Conservation (phyloP, 2,797 vertebrate species). For the Carcharodon carcharias region DNA sequence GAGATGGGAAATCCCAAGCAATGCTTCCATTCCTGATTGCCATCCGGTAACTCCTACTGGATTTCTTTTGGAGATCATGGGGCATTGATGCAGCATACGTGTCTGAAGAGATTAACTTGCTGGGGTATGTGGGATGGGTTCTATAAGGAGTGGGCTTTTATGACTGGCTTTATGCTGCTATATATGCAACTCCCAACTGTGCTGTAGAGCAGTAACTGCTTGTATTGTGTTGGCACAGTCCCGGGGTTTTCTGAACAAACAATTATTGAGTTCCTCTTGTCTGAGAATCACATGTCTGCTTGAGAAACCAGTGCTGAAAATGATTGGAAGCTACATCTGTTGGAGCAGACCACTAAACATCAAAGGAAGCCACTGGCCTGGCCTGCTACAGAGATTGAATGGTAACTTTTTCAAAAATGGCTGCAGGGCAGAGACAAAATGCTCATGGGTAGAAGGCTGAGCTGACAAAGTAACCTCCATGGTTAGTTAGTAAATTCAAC, state of each 20-base stretch:
- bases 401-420: neutral
- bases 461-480: neutral
- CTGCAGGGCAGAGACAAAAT: neutral
- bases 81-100: neutral
- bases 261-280: slow-evolving; percentile 11
- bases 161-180: neutral
- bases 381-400: neutral
- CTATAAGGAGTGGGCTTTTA: neutral
- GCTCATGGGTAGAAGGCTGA: neutral
- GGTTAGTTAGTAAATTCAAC: slow-evolving; percentile 7
- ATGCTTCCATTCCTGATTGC: neutral
- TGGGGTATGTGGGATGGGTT: neutral
- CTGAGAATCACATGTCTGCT: neutral
- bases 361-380: neutral
- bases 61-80: neutral
- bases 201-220: neutral
- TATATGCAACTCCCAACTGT: neutral
- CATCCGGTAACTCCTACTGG: neutral
- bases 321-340: neutral
- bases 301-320: neutral
- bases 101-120: neutral
- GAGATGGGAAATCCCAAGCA: neutral
- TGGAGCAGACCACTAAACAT: neutral
- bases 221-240: neutral
- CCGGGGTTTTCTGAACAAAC: neutral